Percentiles rank a stretch among this genome's conserved stretches.
phyloP scores from a whole-genome alignment of 2,888 invertebrate species.

The Polymixis lichenea region DNA sequence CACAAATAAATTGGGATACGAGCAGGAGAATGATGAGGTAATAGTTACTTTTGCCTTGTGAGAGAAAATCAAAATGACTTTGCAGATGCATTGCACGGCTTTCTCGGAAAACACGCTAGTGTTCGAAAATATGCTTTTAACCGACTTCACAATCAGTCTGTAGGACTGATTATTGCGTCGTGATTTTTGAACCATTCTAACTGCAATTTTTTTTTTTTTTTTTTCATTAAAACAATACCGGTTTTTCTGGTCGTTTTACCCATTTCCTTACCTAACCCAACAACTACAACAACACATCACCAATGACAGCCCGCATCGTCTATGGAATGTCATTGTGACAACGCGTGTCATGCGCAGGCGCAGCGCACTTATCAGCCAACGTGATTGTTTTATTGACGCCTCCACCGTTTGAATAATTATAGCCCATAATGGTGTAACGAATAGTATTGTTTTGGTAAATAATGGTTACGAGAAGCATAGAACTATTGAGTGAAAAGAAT shows the following conservation, averaged over 20 bases:
- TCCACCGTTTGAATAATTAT: constrained; percentile 66
- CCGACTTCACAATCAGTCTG: no score
- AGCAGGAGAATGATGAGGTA: no score
- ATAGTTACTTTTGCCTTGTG: no score
- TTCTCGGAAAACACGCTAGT: not conserved
- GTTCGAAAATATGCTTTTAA: not conserved
- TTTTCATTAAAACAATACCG: not conserved
- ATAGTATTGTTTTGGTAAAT: constrained; percentile 48
- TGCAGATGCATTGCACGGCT: not conserved
- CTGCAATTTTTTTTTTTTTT: no score
- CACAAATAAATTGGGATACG: no score
- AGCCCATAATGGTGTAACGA: constrained; percentile 44
- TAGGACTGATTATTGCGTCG: not conserved
- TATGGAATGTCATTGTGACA: constrained; percentile 66
- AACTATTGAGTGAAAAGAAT: constrained; percentile 2
- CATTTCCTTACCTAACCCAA: not conserved
- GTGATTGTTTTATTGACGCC: constrained; percentile 68
- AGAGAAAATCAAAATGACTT: not conserved
- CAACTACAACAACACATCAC: constrained; percentile 22
- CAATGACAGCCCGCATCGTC: constrained; percentile 60
- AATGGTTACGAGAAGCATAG: constrained; percentile 29
- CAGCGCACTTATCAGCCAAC: constrained; percentile 62
- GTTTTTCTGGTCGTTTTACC: not conserved
- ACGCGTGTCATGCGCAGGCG: constrained; percentile 63
- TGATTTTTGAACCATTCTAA: not conserved